A percentile compares a stretch with the other conserved stretches of the same genome.
Evolutionary conservation across 1,140 invertebrate species (phyloP).

Genomic region (Cryptotermes secundus): DNA sequence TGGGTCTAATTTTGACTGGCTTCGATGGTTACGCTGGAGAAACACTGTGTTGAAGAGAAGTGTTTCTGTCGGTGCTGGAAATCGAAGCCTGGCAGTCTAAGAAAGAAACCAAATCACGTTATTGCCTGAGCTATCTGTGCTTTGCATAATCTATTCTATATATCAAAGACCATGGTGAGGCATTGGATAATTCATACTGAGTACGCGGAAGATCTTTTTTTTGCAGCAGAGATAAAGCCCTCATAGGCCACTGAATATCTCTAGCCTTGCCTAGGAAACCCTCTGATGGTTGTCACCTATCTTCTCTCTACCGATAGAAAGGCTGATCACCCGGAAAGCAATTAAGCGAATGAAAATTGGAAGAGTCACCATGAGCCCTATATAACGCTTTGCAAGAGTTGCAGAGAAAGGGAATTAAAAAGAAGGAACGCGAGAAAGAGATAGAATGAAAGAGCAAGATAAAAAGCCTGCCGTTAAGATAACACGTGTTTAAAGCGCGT

Average conservation of each 20-base stretch:
- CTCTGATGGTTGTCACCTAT: not conserved
- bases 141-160: no score
- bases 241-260: not conserved
- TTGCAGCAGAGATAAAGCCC: not conserved
- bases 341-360: conserved; percentile 30
- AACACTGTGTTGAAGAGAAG: no score
- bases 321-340: conserved; percentile 27
- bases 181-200: not conserved
- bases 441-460: not conserved
- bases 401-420: not conserved
- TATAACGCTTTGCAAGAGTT: not conserved
- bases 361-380: conserved; percentile 19
- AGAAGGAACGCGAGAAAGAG: not conserved
- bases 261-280: not conserved
- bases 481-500: not conserved
- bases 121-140: no score
- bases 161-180: not conserved
- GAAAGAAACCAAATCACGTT: no score
- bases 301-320: not conserved
- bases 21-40: no score
- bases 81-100: no score
- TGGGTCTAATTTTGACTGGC: no score
- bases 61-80: no score
- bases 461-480: not conserved
- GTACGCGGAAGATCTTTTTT: not conserved